Evolutionary conservation across 2,797 vertebrate genomes (phyloP), one percentile per base, ranked within the genome.

Genomic region (Clarias fuscus): DNA sequence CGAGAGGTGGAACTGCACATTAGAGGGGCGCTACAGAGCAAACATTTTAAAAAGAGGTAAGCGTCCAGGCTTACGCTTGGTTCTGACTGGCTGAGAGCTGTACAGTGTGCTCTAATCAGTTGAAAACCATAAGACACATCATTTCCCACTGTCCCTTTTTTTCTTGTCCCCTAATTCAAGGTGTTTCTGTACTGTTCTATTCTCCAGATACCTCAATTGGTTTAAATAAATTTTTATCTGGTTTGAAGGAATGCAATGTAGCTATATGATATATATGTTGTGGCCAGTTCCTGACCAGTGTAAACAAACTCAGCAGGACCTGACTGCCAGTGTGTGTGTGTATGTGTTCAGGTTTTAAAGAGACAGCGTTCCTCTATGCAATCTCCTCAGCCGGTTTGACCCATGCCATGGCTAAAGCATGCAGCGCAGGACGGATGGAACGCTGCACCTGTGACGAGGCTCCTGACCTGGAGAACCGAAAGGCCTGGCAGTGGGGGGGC

Each of bases 401-500:
- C 0, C 98, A 99, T 0, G 97, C 98, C 0, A 95, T 99, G 95
- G 98, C 98, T 86, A 99, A 99, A 91, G 98, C 98, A 0, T 99
- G 98, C 93, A 99, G 98, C 0, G 98, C 98, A 0, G 98, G 98
- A 22, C 95, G 98, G 70, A 98, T 99, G 98, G 98, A 99, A 86
- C 98, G 98, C 84, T 99, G 98, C 92, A 99, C 98, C 0, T 99
- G 98, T 0, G 98, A 99, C 0, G 98, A 99, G 89, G 98, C 98
- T 0, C 98, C 98, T 0, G 96, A 99, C 92, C 93, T 99, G 94
- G 98, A 99, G 95, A 99, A 99, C 94, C 95, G 98, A 0, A 97
- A 99, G 90, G 98, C 98, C 68, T 99, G 98, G 98, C 98, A 99
- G 93, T 99, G 98, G 98, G 98, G 98, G 0, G 98, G 98, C 92